Base-by-base conservation (phyloP, 35 echinoderm and acorn worm species). In the Holothuria glaberrima region DNA sequence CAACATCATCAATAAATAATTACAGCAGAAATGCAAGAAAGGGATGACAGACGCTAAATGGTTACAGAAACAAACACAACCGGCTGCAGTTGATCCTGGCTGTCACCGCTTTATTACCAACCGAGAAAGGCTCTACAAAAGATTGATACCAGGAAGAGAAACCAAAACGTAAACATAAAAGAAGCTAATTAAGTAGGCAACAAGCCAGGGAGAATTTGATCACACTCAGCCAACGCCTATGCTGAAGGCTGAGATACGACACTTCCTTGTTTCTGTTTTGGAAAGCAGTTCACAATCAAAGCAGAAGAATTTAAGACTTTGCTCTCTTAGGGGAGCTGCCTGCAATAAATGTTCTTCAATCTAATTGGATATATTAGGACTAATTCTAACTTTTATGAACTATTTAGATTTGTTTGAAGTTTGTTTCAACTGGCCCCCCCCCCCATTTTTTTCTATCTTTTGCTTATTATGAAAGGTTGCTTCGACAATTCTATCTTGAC, bases 1-100 rank as follows among this genome's bases (percentile, higher is more conserved):
- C 74, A 78, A 78, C 74, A 78, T 78, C 50, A 78, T 78, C 74
- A 78, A 78, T 78, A 78, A 78, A 78, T 78, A 78, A 48, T 78
- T 78, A 78, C 21, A 38, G 27, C 20, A 48, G 74, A 78, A 78
- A 48, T 10, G 24, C 21, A 24, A 78, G 74, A 48, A 21, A n/a
- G 74, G 10, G 50, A 22, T 78, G 74, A 78, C 74, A 78, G 74
- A 78, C 27, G 74, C 36, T 78, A 48, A 48, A 78, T 78, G 74
- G 44, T 78, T 48, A 78, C 50, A 35, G 74, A 78, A 78, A 78
- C 74, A 78, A 78, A 78, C 74, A 78, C 38, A 25, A 78, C 20
- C 13, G 74, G 44, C 50, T n/a, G 74, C n/a, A 78, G 74, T 78
- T 78, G 36, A 78, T 45, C 74, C 74, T 78, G 5, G 29, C 50